These are phyloP conservation scores for Phragmatobia fuliginosa DNA, from an alignment of 2,888 invertebrate genomes.

Conservation along the genomic window DNA sequence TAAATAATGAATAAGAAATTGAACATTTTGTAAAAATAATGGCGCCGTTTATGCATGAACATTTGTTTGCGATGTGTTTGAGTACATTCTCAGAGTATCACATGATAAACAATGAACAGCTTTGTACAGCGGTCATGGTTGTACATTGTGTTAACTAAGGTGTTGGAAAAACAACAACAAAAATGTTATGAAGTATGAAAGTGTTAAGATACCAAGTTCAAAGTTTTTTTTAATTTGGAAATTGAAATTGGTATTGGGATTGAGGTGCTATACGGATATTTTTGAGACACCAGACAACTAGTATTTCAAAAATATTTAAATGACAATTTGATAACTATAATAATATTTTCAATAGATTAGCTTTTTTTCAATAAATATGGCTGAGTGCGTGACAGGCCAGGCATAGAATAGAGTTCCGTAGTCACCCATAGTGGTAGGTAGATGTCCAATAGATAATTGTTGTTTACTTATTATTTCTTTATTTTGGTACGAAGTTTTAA, in stretches of 20 bases:
- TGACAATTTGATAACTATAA: too few species aligned
- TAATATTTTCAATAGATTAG: too few species aligned
- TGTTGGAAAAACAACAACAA: not conserved
- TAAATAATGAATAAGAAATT: slow-evolving; percentile 1
- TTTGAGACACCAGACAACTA: too few species aligned
- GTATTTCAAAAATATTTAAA: too few species aligned
- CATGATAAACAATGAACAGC: not conserved
- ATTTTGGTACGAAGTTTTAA: too few species aligned
- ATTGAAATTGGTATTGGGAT: too few species aligned
- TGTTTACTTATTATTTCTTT: too few species aligned
- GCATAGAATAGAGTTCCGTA: too few species aligned
- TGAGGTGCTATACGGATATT: too few species aligned
- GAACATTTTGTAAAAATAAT: slow-evolving; percentile 7
- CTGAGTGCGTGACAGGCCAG: too few species aligned
- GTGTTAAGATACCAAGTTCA: not conserved
- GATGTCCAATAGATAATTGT: too few species aligned
- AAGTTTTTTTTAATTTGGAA: not conserved
- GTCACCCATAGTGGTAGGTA: too few species aligned
- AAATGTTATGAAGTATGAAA: not conserved
- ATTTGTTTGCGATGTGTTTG: not conserved
- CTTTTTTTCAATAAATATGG: not conserved
- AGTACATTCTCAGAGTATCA: not conserved
- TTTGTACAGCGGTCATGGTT: not conserved
- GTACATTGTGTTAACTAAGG: not conserved
- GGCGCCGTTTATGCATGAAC: not conserved